Evolutionary conservation across 64 coral and sea anemone genomes (phyloP).

Genomic region (Stichodactyla mertensii): DNA sequence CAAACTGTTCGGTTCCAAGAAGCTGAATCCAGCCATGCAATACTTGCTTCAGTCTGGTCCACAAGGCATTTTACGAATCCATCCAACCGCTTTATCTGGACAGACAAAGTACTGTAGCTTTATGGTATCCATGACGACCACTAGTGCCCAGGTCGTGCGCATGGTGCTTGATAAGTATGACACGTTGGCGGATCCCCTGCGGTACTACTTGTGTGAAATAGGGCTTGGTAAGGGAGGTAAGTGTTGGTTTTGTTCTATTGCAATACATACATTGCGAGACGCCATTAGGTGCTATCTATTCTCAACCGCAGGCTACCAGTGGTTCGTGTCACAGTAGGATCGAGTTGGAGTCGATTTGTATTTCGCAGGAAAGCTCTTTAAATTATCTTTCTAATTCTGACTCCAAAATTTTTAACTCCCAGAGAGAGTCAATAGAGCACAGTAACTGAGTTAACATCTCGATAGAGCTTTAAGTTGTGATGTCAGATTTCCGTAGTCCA

Average conservation of each 20-base stretch:
- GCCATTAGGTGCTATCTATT: no score
- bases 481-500: no score
- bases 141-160: slow-evolving; percentile 75
- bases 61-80: slow-evolving; percentile 66
- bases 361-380: no score
- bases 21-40: slow-evolving; percentile 77
- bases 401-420: no score
- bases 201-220: slow-evolving; percentile 70
- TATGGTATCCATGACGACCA: slow-evolving; percentile 87
- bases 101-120: slow-evolving; percentile 85
- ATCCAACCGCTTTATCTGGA: slow-evolving; percentile 66
- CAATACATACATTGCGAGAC: no score
- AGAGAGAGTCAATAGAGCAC: no score
- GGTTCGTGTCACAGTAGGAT: no score
- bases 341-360: no score
- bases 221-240: slow-evolving; percentile 66
- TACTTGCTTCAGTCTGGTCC: slow-evolving; percentile 72
- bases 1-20: slow-evolving; percentile 68
- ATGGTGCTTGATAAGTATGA: slow-evolving; percentile 83
- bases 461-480: no score
- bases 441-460: no score
- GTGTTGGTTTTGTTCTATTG: background rate
- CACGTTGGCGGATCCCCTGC: slow-evolving; percentile 55
- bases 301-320: no score
- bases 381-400: no score